Percentiles rank a stretch among this genome's conserved stretches.
Conservation (phyloP, 1,140 invertebrate species). For the Ectropis grisescens region DNA sequence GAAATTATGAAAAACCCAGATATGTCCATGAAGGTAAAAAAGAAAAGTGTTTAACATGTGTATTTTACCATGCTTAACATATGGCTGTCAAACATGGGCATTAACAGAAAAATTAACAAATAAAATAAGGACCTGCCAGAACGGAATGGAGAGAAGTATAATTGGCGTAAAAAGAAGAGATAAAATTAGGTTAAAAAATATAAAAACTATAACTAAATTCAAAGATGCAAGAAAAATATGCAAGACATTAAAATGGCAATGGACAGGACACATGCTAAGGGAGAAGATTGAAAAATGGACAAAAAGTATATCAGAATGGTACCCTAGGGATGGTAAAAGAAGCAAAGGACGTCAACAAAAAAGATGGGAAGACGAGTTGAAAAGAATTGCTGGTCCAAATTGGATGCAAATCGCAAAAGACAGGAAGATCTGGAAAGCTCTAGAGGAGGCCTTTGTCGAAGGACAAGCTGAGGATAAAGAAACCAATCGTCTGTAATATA, state of each 20-base stretch:
- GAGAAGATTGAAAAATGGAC: conserved; percentile 9
- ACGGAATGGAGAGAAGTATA: conserved; percentile 13
- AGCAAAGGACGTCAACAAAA: conserved; percentile 13
- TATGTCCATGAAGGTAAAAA: conserved; percentile 15
- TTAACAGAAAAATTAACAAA: conserved; percentile 11
- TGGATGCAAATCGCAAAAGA: too few species aligned
- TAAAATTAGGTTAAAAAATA: conserved; percentile 5
- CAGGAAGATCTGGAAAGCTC: conserved; percentile 9
- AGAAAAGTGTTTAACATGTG: conserved; percentile 13
- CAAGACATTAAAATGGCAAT: conserved; percentile 11
- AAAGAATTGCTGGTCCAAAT: conserved; percentile 9
- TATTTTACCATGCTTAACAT: conserved; percentile 15
- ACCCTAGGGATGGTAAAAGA: conserved; percentile 11
- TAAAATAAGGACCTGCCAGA: conserved; percentile 13
- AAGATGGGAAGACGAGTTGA: conserved; percentile 18
- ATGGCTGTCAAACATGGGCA: conserved; percentile 18
- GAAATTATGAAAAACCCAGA: conserved; percentile 18
- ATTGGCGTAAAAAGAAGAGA: conserved; percentile 11
- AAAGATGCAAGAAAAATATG: background rate
- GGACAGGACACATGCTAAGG: conserved; percentile 16
- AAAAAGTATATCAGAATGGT: conserved; percentile 11
- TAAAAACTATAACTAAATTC: conserved; percentile 14
- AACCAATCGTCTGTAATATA: too few species aligned
- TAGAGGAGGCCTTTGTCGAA: conserved; percentile 14
- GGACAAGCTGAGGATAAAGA: conserved; percentile 19